These are phyloP conservation scores for Agriopis leucophaearia DNA, from an alignment of 2,888 invertebrate genomes.

Conservation along the genomic window DNA sequence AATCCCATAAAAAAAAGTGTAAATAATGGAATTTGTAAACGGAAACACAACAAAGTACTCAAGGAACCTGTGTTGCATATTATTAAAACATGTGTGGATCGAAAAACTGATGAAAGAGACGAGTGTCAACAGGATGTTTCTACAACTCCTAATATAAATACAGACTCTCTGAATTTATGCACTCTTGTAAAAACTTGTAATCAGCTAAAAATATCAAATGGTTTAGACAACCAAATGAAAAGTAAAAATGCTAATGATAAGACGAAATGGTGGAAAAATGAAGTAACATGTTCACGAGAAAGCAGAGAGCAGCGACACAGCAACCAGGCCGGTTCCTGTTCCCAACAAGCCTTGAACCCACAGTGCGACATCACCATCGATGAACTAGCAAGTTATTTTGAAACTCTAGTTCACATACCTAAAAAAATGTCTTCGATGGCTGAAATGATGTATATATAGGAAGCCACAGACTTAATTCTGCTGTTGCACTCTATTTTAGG, in stretches of 20 bases:
- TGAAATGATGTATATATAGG: constrained; percentile 98
- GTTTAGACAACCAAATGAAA: constrained; percentile 49
- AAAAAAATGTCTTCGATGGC: constrained; percentile 99
- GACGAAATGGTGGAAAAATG: constrained; percentile 71
- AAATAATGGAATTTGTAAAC: constrained; percentile 67
- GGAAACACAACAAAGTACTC: constrained; percentile 79
- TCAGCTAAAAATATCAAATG: constrained; percentile 74
- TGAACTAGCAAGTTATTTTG: constrained; percentile 98
- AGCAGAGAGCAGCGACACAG: constrained; percentile 60
- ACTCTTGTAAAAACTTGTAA: constrained; percentile 79
- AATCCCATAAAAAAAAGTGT: constrained; percentile 58
- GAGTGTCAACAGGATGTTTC: constrained; percentile 41
- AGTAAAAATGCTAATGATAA: constrained; percentile 52
- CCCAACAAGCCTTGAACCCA: constrained; percentile 91
- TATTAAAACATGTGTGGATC: constrained; percentile 62
- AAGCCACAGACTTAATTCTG: constrained; percentile 5
- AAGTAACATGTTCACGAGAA: constrained; percentile 53
- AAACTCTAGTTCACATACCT: constrained; percentile 97
- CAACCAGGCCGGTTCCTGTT: constrained; percentile 87
- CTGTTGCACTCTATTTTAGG: constrained; percentile 10
- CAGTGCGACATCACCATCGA: constrained; percentile 96
- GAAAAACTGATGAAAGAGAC: constrained; percentile 48
- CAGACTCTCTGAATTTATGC: constrained; percentile 70
- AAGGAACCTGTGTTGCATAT: constrained; percentile 86
- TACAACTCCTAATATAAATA: constrained; percentile 48